Conservation (phyloP, 1,140 invertebrate genomes). For the Drosophila obscura region DNA sequence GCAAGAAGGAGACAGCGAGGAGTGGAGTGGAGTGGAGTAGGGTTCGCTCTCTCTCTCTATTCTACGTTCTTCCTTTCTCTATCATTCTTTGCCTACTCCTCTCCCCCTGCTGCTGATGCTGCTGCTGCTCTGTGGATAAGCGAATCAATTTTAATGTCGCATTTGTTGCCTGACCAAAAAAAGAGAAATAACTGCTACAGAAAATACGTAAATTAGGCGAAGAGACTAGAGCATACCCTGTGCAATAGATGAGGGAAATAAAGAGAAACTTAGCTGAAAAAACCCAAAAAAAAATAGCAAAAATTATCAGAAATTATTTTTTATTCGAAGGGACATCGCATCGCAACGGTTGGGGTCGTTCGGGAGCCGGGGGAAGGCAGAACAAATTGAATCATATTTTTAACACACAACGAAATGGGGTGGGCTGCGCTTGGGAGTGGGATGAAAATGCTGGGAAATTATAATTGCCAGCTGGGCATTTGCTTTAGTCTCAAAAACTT, state of each 20-base stretch:
- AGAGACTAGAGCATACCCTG: background rate
- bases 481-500: slow-evolving; percentile 41
- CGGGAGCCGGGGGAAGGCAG: slow-evolving; percentile 31
- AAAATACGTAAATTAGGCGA: background rate
- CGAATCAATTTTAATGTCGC: slow-evolving; percentile 77
- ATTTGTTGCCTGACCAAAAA: slow-evolving; percentile 2
- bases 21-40: background rate
- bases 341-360: slow-evolving; percentile 6
- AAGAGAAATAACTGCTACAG: slow-evolving; percentile 27
- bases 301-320: background rate
- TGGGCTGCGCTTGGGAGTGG: too few relatives aligned
- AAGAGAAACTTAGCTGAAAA: background rate
- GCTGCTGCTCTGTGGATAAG: slow-evolving; percentile 36
- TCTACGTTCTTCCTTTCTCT: slow-evolving; percentile 6
- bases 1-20: too few relatives aligned
- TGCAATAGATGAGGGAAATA: background rate
- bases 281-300: background rate
- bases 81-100: background rate
- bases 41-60: slow-evolving; percentile 8
- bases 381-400: slow-evolving; percentile 79
- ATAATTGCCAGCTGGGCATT: slow-evolving; percentile 77
- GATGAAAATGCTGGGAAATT: slow-evolving; percentile 42
- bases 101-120: background rate
- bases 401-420: slow-evolving; percentile 64
- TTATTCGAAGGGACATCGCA: too few relatives aligned